Conservation (phyloP, 2,797 vertebrate species). For the Scolopax bukidnonensis region DNA sequence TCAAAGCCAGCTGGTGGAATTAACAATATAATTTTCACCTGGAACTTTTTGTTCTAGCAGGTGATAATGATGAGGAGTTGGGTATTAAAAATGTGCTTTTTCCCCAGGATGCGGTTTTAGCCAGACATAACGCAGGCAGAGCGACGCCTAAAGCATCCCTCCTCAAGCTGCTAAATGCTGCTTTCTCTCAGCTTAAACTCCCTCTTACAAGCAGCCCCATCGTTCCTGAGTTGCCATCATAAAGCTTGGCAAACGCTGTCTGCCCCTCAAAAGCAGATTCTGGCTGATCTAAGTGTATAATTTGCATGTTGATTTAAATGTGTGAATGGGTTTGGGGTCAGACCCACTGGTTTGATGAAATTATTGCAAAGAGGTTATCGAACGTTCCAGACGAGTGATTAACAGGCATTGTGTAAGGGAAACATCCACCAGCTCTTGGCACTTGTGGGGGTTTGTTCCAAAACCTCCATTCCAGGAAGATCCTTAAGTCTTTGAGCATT, state of each 20-base stretch:
- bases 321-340: constrained; percentile 7
- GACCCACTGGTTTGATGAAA: neutral
- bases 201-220: neutral
- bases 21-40: constrained; percentile 67
- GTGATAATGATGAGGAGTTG: constrained; percentile 51
- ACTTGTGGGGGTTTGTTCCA: neutral
- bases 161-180: neutral
- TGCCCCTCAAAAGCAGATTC: neutral
- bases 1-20: constrained; percentile 53
- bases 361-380: neutral
- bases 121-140: neutral
- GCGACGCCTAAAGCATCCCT: neutral
- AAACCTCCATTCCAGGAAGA: neutral
- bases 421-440: neutral
- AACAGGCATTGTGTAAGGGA: neutral
- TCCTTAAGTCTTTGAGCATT: neutral
- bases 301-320: neutral
- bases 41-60: constrained; percentile 49
- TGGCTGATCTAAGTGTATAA: neutral
- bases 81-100: constrained; percentile 2
- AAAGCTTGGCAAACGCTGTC: neutral
- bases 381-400: neutral
- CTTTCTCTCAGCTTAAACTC: neutral
- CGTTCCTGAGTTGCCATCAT: neutral
- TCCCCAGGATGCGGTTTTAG: neutral